Conservation (phyloP, 2,113 vertebrate species). For the Piprites chloris region DNA sequence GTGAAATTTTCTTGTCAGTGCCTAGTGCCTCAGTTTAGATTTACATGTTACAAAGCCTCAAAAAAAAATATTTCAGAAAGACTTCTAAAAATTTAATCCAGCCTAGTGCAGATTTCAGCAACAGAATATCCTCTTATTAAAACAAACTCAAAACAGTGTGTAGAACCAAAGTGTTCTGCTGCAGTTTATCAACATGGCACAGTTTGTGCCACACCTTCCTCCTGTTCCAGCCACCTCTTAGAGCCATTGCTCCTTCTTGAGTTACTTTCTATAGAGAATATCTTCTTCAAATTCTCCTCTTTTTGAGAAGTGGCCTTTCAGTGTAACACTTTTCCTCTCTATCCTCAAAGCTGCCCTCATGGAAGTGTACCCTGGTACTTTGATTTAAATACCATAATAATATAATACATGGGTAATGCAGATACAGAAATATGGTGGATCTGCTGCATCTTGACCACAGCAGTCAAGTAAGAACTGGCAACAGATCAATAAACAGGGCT, state of each 20-base stretch:
- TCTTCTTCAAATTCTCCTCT: not conserved
- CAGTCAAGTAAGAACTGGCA: rapidly evolving
- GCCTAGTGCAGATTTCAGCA: not conserved
- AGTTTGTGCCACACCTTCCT: not conserved
- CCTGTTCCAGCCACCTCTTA: not conserved
- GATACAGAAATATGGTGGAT: not conserved
- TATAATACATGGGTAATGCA: not conserved
- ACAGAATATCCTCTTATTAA: not conserved
- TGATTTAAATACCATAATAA: not conserved
- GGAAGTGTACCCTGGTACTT: not conserved
- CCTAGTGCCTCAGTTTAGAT: not conserved
- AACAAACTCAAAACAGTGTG: not conserved
- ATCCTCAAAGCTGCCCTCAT: not conserved
- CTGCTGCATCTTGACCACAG: not conserved
- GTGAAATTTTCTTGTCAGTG: not conserved
- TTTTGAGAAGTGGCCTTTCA: not conserved
- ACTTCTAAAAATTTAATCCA: not conserved
- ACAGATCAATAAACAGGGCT: not conserved
- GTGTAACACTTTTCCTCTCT: not conserved
- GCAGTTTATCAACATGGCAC: not conserved
- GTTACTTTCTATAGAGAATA: not conserved
- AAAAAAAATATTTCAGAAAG: not conserved
- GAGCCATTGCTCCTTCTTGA: not conserved
- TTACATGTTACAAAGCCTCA: not conserved
- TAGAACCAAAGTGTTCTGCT: not conserved